These are phyloP conservation scores for Caenorhabditis sp. DNA, from an alignment of 2,888 invertebrate species.

Conservation along the genomic window DNA sequence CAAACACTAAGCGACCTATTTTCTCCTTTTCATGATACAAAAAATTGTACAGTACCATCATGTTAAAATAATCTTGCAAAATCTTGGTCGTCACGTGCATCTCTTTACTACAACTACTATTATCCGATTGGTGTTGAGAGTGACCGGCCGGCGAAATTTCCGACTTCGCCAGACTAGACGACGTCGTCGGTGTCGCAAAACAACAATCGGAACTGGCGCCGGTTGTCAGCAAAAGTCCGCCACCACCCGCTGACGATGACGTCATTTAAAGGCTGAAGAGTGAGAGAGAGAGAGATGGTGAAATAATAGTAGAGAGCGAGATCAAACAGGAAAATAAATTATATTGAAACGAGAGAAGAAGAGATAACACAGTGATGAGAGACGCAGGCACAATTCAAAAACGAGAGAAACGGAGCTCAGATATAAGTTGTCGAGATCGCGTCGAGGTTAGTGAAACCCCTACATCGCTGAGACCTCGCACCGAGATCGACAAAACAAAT, in stretches of 20 bases:
- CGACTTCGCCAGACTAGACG: not conserved
- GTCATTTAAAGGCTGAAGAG: conserved; percentile 8
- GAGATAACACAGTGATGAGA: conserved; percentile 3
- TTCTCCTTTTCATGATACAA: too few species aligned
- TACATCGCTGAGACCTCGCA: too few species aligned
- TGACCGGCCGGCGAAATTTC: conserved; percentile 5
- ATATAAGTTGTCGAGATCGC: too few species aligned
- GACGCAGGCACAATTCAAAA: conserved; percentile 9
- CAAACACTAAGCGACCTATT: too few species aligned
- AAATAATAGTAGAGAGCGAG: not conserved
- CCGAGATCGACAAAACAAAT: too few species aligned
- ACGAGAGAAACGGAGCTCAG: conserved; percentile 1
- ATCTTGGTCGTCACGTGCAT: conserved; percentile 16
- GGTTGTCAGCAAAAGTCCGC: not conserved
- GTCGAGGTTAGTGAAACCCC: too few species aligned
- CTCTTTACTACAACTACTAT: conserved; percentile 19
- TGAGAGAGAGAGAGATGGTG: conserved; percentile 3
- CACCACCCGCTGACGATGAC: conserved; percentile 10
- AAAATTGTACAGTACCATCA: conserved; percentile 14
- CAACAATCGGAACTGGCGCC: not conserved
- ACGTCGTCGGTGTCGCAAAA: conserved; percentile 16
- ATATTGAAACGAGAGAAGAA: not conserved
- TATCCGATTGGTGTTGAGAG: too few species aligned
- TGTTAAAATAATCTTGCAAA: conserved; percentile 22
- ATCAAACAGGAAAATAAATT: conserved; percentile 5